Evolutionary conservation across 2,797 vertebrate genomes (phyloP).

Genomic region (Hirundo rustica): DNA sequence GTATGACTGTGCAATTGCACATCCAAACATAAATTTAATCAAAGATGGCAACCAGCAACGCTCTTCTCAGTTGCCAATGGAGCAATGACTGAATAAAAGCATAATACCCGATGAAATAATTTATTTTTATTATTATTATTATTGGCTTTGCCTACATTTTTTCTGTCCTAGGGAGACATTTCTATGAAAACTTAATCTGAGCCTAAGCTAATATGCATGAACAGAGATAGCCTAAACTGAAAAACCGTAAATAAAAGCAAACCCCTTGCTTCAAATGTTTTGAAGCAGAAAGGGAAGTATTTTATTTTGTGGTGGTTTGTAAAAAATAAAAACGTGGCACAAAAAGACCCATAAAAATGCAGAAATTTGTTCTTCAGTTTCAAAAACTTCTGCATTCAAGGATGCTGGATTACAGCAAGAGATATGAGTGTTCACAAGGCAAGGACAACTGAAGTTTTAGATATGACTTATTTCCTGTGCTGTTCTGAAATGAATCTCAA

Average conservation of each 20-base stretch:
- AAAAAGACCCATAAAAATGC: not conserved
- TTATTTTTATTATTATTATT: not conserved
- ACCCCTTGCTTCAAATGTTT: not conserved
- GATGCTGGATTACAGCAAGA: not conserved
- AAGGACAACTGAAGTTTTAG: not conserved
- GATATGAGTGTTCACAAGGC: not conserved
- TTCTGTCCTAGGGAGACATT: not conserved
- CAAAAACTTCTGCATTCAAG: not conserved
- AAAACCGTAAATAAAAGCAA: not conserved
- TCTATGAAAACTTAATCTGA: not conserved
- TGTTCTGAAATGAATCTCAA: not conserved
- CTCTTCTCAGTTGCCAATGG: not conserved
- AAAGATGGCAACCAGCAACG: not conserved
- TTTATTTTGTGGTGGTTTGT: not conserved
- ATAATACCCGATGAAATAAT: not conserved
- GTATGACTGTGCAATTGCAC: not conserved
- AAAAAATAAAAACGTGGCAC: not conserved
- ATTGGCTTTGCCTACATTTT: not conserved
- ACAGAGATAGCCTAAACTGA: not conserved
- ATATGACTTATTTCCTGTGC: not conserved
- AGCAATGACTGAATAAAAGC: not conserved
- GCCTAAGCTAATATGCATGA: not conserved
- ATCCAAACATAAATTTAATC: not conserved
- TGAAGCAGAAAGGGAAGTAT: not conserved
- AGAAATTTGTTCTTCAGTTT: not conserved